Evolutionary conservation across 2,888 invertebrate genomes (phyloP), one percentile per base, ranked within the genome.

Genomic region (Fragum fragum): DNA sequence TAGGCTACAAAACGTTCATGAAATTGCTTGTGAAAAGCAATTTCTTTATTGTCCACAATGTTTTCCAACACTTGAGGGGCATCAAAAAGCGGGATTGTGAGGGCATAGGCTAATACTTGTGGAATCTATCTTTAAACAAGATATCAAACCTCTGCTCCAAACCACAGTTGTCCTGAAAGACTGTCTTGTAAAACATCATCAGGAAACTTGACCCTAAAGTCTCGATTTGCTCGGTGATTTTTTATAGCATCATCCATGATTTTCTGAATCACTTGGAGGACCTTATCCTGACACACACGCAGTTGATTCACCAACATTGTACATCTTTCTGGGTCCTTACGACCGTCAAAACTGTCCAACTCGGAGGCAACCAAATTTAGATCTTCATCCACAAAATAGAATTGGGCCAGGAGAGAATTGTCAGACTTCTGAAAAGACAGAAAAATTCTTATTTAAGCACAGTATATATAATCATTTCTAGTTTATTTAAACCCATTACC

Each of bases 111-210:
- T n/a, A n/a, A n/a, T n/a, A n/a, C n/a, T n/a, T n/a, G n/a, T n/a
- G n/a, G n/a, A n/a, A n/a, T n/a, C n/a, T n/a, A n/a, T n/a, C n/a
- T n/a, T n/a, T n/a, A n/a, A n/a, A n/a, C n/a, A n/a, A n/a, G n/a
- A n/a, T n/a, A n/a, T 21, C 47, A 76, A 70, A 97, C 97, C 96
- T 99, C 99, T 78, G 99, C 99, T 23, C 99, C 99, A 95, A 99
- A 99, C 99, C 99, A 99, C 61, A 99, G 96, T 95, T 99, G 99
- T 0, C 99, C 99, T 53, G 99, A 98, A 83, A 99, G 95, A 95
- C 98, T 99, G 94, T 99, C 99, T 95, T 99, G 99, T 88, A 99
- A 96, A 16, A 99, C 98, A 94, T 99, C 99, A 94, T 99, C 99
- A 0, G 99, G 99, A 93, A 99, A 99, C 95, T 99, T 99, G 78